Evolutionary conservation across 2,113 vertebrate species (phyloP).

Genomic region (Lepisosteus oculatus): DNA sequence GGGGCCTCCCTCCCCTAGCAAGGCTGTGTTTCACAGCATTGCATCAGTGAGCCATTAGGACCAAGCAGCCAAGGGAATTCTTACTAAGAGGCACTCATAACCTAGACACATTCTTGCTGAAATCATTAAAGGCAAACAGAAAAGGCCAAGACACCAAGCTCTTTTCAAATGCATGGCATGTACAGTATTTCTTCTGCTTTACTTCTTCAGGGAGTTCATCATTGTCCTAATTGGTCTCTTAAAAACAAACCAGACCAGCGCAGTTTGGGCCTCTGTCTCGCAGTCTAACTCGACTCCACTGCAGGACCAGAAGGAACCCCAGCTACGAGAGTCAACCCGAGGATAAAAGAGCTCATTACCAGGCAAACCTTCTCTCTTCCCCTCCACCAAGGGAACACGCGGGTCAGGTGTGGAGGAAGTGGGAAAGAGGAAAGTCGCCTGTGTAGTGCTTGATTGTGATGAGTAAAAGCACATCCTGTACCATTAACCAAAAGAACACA

Average conservation of each 20-base stretch:
- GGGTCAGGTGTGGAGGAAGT: conserved; percentile 33
- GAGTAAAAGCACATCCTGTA: conserved; percentile 29
- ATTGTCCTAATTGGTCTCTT: too few relatives aligned
- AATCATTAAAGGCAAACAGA: too few relatives aligned
- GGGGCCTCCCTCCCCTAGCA: conserved; percentile 40
- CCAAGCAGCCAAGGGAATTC: conserved; percentile 57
- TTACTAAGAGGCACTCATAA: conserved; percentile 44
- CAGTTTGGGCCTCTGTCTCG: too few relatives aligned
- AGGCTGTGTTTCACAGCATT: conserved; percentile 61
- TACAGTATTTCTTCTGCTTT: too few relatives aligned
- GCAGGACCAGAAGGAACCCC: too few relatives aligned
- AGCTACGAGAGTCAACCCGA: too few relatives aligned
- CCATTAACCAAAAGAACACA: conserved; percentile 23
- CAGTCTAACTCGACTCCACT: too few relatives aligned
- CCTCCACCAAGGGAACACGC: not conserved
- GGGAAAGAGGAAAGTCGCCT: conserved; percentile 2
- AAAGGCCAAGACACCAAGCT: not conserved
- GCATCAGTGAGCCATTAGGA: conserved; percentile 68
- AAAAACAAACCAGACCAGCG: too few relatives aligned
- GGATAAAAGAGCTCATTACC: too few relatives aligned
- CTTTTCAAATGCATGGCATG: too few relatives aligned
- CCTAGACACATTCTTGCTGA: conserved; percentile 17
- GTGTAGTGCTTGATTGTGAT: conserved; percentile 3
- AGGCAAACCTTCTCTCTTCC: too few relatives aligned
- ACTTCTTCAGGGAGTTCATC: too few relatives aligned